Conservation (phyloP, 2,113 vertebrate species). For the Catagonus wagneri region DNA sequence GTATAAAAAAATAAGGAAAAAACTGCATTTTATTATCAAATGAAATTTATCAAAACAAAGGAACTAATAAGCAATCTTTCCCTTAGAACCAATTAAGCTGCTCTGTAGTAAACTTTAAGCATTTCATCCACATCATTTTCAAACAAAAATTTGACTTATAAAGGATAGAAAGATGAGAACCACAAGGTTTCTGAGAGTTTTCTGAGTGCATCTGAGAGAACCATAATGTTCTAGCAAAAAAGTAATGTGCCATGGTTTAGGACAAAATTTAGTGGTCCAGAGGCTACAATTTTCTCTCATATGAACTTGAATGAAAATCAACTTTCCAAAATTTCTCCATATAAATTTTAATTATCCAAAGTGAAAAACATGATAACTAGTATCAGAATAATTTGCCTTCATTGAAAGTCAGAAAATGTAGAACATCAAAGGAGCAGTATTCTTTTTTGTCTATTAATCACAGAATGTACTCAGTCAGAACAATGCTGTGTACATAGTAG, state of each 20-base stretch:
- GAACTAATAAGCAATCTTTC: neutral
- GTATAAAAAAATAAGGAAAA: neutral
- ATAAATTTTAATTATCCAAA: slow-evolving; percentile 43
- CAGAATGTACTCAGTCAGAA: neutral
- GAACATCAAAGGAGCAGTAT: neutral
- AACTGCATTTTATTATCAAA: neutral
- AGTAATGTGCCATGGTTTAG: neutral
- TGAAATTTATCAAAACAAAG: neutral
- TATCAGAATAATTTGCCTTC: slow-evolving; percentile 33
- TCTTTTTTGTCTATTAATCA: neutral
- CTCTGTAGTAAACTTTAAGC: neutral
- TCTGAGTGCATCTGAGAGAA: neutral
- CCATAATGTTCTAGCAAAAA: neutral
- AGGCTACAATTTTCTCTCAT: neutral
- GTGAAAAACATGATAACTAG: slow-evolving; percentile 16
- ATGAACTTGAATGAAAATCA: neutral
- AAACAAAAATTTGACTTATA: neutral
- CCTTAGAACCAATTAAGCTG: neutral
- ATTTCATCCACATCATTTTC: slow-evolving; percentile 3
- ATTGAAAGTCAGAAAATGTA: neutral
- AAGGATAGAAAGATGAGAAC: neutral
- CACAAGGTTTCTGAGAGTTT: neutral
- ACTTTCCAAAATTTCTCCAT: neutral
- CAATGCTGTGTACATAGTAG: neutral
- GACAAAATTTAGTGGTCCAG: neutral